Conservation (phyloP, 2,888 invertebrate species). For the Caenorhabditis becei region DNA sequence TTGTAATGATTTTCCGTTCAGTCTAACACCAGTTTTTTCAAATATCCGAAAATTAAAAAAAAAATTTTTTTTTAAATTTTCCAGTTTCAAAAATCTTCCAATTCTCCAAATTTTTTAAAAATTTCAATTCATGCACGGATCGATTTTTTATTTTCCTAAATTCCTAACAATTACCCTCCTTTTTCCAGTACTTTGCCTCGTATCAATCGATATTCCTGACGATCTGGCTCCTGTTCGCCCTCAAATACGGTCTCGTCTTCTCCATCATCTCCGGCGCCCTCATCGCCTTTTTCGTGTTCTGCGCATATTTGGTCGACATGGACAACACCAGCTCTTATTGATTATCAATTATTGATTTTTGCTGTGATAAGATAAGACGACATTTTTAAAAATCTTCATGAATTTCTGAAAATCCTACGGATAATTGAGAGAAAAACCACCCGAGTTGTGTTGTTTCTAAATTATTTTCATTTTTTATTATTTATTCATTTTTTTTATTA, state of each 20-base stretch:
- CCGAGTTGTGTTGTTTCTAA: no score
- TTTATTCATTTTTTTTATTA: no score
- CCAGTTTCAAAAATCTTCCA: no score
- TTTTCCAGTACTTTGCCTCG: slow-evolving; percentile 38
- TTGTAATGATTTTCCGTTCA: no score
- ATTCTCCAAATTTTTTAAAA: not conserved
- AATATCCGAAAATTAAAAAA: no score
- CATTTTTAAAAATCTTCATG: not conserved
- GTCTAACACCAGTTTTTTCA: no score
- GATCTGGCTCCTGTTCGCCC: slow-evolving; percentile 23
- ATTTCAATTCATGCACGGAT: no score
- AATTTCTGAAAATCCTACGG: no score
- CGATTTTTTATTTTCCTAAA: not conserved
- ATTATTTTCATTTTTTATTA: not conserved
- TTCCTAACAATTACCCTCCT: not conserved
- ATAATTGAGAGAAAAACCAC: no score
- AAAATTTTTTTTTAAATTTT: no score
- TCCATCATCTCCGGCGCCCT: slow-evolving; percentile 5
- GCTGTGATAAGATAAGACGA: no score
- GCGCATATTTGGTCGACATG: slow-evolving; percentile 1
- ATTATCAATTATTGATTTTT: no score
- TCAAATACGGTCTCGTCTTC: slow-evolving; percentile 32
- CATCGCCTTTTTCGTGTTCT: slow-evolving; percentile 9
- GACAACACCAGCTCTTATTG: slow-evolving; percentile 7
- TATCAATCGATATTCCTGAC: slow-evolving; percentile 31